Evolutionary conservation across 2,888 invertebrate genomes (phyloP).

Genomic region (Linyphia triangularis): DNA sequence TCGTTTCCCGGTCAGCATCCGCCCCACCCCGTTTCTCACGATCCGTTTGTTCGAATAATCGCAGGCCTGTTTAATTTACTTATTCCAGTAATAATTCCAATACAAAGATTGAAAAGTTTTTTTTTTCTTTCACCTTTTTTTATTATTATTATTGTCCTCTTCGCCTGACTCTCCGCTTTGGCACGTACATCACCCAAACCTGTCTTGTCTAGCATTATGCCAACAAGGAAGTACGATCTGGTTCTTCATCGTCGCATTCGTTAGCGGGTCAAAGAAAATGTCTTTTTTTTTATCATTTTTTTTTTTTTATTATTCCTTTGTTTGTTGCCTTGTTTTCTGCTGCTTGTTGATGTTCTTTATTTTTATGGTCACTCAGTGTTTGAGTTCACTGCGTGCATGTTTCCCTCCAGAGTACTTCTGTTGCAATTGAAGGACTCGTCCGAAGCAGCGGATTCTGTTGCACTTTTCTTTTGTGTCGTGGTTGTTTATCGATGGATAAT

Average conservation of each 20-base stretch:
- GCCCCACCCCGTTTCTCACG: not conserved
- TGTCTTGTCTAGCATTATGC: slow-evolving; percentile 21
- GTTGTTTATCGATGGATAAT: slow-evolving; percentile 11
- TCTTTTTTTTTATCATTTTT: not conserved
- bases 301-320: slow-evolving; percentile 21
- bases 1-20: not conserved
- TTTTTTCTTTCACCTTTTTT: slow-evolving; percentile 17
- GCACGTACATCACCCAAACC: slow-evolving; percentile 36
- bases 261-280: slow-evolving; percentile 67
- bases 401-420: not conserved
- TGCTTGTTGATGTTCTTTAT: slow-evolving; percentile 13
- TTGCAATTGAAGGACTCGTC: slow-evolving; percentile 21
- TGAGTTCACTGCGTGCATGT: slow-evolving; percentile 45
- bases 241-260: slow-evolving; percentile 68
- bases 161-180: not conserved
- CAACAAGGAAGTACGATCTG: slow-evolving; percentile 68
- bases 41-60: not conserved
- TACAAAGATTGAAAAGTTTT: no score
- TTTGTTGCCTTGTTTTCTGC: not conserved
- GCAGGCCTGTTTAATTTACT: no score
- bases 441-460: slow-evolving; percentile 18
- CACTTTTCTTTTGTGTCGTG: slow-evolving; percentile 38
- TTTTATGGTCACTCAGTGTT: slow-evolving; percentile 27
- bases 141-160: slow-evolving; percentile 10
- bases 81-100: not conserved